phyloP scores from a whole-genome alignment of 2,888 invertebrate genomes.

The Lasioglossum calceatum region DNA sequence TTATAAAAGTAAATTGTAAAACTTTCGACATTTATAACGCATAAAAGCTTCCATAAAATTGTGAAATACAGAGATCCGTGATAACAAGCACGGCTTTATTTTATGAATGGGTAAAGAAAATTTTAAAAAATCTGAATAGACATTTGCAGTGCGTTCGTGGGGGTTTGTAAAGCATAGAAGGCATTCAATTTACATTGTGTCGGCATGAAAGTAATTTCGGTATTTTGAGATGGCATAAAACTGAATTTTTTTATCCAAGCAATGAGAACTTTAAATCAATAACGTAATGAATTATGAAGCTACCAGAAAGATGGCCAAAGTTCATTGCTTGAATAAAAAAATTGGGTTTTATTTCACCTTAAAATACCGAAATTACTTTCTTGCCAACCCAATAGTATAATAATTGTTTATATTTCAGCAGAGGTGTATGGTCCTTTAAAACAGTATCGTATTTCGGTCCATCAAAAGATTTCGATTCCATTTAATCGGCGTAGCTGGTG shows the following conservation, averaged over 20 bases:
- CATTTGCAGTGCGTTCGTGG: neutral
- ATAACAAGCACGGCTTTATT: neutral
- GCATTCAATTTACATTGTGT: neutral
- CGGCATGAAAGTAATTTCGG: too few relatives aligned
- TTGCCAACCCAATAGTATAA: neutral
- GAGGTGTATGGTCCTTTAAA: neutral
- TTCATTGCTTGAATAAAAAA: too few relatives aligned
- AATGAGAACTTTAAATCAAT: too few relatives aligned
- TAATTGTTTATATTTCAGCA: neutral
- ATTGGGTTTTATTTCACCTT: too few relatives aligned
- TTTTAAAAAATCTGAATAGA: neutral
- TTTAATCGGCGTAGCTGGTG: neutral
- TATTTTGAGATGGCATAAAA: too few relatives aligned
- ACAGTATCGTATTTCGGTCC: neutral
- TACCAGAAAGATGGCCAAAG: too few relatives aligned
- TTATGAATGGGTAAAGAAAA: neutral
- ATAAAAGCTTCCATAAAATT: neutral
- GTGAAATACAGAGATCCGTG: neutral
- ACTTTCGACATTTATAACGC: neutral
- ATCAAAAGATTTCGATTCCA: neutral
- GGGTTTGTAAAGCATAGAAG: neutral
- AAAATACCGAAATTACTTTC: too few relatives aligned
- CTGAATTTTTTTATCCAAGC: too few relatives aligned
- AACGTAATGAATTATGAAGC: too few relatives aligned
- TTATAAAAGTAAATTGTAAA: slow-evolving; percentile 1